A percentile compares a stretch with the other conserved stretches of the same genome.
phyloP scores from a whole-genome alignment of 2,797 vertebrate species.

The Micrastur ruficollis region DNA sequence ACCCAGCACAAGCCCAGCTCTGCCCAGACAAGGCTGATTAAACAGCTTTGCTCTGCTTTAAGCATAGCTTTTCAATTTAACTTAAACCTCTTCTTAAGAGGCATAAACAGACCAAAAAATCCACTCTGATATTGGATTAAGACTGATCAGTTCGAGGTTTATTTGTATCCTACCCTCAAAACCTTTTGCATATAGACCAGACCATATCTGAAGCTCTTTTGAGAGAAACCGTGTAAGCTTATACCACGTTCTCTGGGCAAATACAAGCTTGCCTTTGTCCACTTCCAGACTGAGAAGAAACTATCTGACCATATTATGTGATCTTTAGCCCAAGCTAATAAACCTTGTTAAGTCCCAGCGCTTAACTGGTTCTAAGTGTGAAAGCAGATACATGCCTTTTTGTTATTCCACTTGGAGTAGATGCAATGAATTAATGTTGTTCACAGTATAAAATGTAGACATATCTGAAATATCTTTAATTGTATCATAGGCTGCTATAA shows the following conservation, averaged over 20 bases:
- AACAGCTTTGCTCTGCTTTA: conserved; percentile 25
- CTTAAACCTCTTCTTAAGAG: conserved; percentile 14
- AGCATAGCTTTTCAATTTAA: conserved; percentile 13
- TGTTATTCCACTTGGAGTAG: not conserved
- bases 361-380: not conserved
- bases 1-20: not conserved
- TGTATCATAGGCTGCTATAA: not conserved
- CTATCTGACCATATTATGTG: not conserved
- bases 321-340: not conserved
- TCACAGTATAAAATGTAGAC: not conserved
- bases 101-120: not conserved
- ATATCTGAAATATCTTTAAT: not conserved
- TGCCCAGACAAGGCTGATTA: not conserved
- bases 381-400: not conserved
- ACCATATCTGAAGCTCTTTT: not conserved
- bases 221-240: not conserved
- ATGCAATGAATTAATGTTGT: not conserved
- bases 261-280: not conserved
- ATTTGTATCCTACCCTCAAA: not conserved
- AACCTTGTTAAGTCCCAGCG: not conserved
- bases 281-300: not conserved
- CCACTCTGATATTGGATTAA: conserved; percentile 12
- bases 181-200: not conserved
- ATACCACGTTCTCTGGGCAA: not conserved
- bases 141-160: not conserved